A percentile compares a stretch with the other conserved stretches of the same genome.
phyloP scores from a whole-genome alignment of 1,140 invertebrate genomes.

The Portunus trituberculatus region DNA sequence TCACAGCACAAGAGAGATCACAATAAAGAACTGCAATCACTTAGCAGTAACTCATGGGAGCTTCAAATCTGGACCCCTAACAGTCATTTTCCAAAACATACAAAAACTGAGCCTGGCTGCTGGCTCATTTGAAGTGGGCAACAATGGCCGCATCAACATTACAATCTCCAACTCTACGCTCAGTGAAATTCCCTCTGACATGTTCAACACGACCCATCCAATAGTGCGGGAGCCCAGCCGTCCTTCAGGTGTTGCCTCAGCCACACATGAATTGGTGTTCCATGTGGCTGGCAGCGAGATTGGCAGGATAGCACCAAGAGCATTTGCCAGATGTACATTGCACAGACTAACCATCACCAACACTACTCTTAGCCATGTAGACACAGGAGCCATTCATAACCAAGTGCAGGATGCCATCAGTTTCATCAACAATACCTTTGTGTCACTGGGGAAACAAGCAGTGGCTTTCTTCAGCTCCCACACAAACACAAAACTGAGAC shows the following conservation, averaged over 20 bases:
- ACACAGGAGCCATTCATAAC: neutral
- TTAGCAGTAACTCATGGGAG: conserved; percentile 25
- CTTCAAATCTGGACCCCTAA: conserved; percentile 27
- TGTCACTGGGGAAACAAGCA: neutral
- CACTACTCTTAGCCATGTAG: neutral
- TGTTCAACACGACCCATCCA: neutral
- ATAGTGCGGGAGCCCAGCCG: too few relatives aligned
- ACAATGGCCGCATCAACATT: neutral
- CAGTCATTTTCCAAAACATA: conserved; percentile 39
- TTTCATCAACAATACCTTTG: neutral
- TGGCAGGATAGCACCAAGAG: neutral
- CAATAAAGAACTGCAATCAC: conserved; percentile 38
- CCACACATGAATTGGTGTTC: neutral
- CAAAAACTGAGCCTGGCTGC: neutral
- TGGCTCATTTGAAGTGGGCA: neutral
- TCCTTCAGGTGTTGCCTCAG: neutral
- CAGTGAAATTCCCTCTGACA: neutral
- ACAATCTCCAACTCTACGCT: conserved; percentile 1
- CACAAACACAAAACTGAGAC: neutral
- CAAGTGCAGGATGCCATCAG: neutral
- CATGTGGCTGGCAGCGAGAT: neutral
- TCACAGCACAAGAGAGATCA: neutral
- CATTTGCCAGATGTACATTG: conserved; percentile 6
- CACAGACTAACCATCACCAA: neutral
- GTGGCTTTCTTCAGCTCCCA: neutral